phyloP scores from a whole-genome alignment of 23 tunicate species.

The Phallusia fumigata region DNA sequence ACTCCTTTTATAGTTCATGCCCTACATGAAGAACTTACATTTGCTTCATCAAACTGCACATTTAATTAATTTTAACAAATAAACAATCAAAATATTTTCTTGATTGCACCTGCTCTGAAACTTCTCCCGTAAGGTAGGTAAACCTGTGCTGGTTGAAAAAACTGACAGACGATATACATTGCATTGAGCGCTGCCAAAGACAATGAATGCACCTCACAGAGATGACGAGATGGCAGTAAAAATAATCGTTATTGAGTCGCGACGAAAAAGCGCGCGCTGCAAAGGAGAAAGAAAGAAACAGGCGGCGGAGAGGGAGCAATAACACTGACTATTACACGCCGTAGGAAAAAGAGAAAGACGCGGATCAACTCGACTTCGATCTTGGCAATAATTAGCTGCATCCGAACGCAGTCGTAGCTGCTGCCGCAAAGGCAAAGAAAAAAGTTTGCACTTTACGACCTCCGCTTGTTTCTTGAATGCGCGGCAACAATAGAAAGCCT shows the following conservation, averaged over 20 bases:
- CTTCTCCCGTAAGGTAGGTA: no score
- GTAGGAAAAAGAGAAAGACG: neutral
- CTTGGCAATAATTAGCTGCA: neutral
- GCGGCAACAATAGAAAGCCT: no score
- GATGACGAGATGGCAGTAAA: neutral
- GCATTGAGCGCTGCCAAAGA: neutral
- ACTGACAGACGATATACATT: neutral
- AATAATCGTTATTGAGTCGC: conserved; percentile 27
- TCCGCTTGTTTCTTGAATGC: no score
- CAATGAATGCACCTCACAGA: neutral
- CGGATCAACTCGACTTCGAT: neutral
- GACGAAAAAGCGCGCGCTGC: conserved; percentile 13
- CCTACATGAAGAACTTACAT: no score
- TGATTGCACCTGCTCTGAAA: no score
- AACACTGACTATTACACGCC: conserved; percentile 8
- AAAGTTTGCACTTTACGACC: no score
- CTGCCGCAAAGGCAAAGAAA: no score
- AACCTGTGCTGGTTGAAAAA: neutral
- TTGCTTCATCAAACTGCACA: no score
- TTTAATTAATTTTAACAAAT: no score
- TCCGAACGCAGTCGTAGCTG: neutral
- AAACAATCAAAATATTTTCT: no score
- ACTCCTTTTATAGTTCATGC: no score
- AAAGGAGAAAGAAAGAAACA: neutral
- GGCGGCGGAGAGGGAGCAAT: neutral